Base-by-base conservation (phyloP, 2,888 invertebrate genomes). In the Leucoma salicis region DNA sequence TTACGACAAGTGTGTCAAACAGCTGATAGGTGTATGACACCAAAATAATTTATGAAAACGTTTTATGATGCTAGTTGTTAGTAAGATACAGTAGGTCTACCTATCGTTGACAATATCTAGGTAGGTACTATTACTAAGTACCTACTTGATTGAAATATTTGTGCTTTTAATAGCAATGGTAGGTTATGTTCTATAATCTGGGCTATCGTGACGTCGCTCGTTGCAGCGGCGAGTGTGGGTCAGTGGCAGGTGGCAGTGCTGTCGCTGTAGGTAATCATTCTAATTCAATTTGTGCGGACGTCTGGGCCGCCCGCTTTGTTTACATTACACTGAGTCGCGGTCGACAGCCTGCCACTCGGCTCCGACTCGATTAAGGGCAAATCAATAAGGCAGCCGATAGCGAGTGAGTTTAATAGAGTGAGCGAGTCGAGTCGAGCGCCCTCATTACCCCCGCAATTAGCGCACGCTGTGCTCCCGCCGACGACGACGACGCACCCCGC, bases 381-480 rank as follows among this genome's bases (percentile, higher is more conserved):
- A 88, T 88, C 88, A 88, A 89, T 88, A 87, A 87, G 87, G 86
- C 81, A 84, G 84, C 80, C 85, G 85, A 87, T 86, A 85, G 80
- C 82, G 73, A 82, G 83, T 72, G 76, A 84, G 82, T 85, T 87
- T 88, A 87, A 88, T 88, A 87, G 87, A 89, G 85, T 86, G 85
- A 83, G 82, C 80, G 82, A 82, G 82, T 75, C 77, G 82, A 83
- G 81, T 82, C 79, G 85, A 83, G 86, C 85, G 88, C 84, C 87
- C 88, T 88, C 88, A 87, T 88, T 88, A 87, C 86, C 85, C 86
- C 86, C 86, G 88, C 88, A 89, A 89, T 89, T 89, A 89, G 89
- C 87, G 88, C 87, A 79, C 85, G 82, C 80, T 82, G 84, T 75
- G 82, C 83, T 80, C 83, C 83, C 82, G 82, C 77, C 76, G 73